Conservation (phyloP, 2,888 invertebrate species). For the Macaria notata region DNA sequence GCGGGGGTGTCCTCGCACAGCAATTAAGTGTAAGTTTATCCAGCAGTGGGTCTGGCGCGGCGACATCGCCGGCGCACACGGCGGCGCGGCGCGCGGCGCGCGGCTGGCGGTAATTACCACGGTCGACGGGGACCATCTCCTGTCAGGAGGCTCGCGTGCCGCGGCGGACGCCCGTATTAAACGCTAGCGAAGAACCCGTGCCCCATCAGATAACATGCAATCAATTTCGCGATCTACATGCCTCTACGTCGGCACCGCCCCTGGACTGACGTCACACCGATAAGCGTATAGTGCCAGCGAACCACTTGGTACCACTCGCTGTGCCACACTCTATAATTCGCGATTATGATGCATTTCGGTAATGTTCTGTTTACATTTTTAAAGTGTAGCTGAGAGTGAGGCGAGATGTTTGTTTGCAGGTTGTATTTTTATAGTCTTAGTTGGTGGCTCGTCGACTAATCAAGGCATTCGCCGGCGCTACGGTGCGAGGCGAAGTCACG, state of each 20-base stretch:
- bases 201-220: conserved; percentile 81
- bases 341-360: conserved; percentile 22
- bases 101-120: conserved; percentile 72
- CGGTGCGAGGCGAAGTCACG: conserved; percentile 68
- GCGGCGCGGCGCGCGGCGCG: conserved; percentile 50
- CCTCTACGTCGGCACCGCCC: conserved; percentile 77
- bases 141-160: conserved; percentile 79
- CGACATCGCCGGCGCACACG: conserved; percentile 77
- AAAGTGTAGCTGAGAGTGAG: conserved; percentile 11
- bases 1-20: conserved; percentile 23
- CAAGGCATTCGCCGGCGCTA: conserved; percentile 70
- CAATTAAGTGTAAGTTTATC: conserved; percentile 43
- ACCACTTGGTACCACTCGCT: conserved; percentile 67
- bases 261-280: conserved; percentile 76
- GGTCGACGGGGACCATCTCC: conserved; percentile 71
- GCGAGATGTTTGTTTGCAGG: conserved; percentile 21
- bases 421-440: conserved; percentile 42
- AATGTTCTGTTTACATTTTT: conserved; percentile 35
- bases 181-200: conserved; percentile 80
- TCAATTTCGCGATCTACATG: conserved; percentile 82
- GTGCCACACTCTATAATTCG: conserved; percentile 46
- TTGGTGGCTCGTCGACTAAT: conserved; percentile 59
- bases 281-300: conserved; percentile 74
- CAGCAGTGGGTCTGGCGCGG: conserved; percentile 55
- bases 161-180: conserved; percentile 75